A percentile compares a stretch with the other conserved stretches of the same genome.
phyloP scores from a whole-genome alignment of 2,797 vertebrate genomes.

The Enteromius thamalakanensis region DNA sequence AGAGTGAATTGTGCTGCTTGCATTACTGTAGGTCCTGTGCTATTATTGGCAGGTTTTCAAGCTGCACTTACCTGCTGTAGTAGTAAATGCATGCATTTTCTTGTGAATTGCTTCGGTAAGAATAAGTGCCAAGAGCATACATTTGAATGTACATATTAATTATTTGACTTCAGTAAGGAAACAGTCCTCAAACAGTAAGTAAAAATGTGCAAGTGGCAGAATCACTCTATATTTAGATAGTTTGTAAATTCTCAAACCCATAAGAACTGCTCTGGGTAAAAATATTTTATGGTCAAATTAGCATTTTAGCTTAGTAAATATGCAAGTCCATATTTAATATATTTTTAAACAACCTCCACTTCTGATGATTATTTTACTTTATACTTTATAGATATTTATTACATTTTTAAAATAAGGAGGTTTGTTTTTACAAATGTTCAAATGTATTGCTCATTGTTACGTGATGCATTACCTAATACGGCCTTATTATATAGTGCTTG shows the following conservation, averaged over 20 bases:
- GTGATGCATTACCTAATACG: background rate
- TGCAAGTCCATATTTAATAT: background rate
- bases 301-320: constrained; percentile 23
- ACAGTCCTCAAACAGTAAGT: background rate
- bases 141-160: constrained; percentile 1
- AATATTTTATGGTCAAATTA: background rate
- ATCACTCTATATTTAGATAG: constrained; percentile 15
- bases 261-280: background rate
- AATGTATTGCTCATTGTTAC: background rate
- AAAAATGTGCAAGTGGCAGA: background rate
- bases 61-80: background rate
- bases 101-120: background rate
- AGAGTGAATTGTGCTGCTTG: background rate
- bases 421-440: background rate
- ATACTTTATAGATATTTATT: background rate
- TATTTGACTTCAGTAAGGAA: background rate
- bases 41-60: constrained; percentile 19
- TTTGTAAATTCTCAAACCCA: constrained; percentile 20
- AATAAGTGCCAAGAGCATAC: background rate
- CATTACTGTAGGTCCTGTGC: background rate
- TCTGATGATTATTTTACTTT: background rate
- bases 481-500: background rate
- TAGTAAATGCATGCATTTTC: background rate
- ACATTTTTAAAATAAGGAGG: background rate
- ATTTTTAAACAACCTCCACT: background rate